Conservation (phyloP, 35 echinoderm and acorn worm species). For the Strongylocentrotus purpuratus region DNA sequence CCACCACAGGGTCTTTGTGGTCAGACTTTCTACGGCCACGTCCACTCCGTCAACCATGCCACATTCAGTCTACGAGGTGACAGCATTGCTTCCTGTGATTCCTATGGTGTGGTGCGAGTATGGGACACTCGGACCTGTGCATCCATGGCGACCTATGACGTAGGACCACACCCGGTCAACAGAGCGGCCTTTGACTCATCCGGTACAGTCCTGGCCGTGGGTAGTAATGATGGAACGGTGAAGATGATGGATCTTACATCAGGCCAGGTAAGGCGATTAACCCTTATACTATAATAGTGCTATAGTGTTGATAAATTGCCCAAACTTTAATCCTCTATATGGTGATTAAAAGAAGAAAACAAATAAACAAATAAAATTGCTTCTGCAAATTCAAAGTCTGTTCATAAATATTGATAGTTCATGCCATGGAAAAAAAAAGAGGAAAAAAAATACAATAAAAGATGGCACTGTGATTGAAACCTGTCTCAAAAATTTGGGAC, state of each 20-base stretch:
- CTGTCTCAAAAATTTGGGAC: no score
- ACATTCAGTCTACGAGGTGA: slow-evolving; percentile 88
- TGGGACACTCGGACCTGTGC: slow-evolving; percentile 92
- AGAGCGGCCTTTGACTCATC: slow-evolving; percentile 83
- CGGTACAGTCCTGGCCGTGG: slow-evolving; percentile 85
- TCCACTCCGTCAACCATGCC: slow-evolving; percentile 93
- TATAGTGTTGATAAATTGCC: no score
- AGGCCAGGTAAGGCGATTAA: slow-evolving; percentile 76
- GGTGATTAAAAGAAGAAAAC: no score
- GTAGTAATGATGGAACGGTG: slow-evolving; percentile 86
- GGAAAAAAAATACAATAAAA: no score
- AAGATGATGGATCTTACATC: slow-evolving; percentile 88
- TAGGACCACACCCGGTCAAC: slow-evolving; percentile 88
- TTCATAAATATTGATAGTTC: no score
- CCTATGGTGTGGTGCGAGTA: slow-evolving; percentile 82
- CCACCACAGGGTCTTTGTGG: slow-evolving; percentile 82
- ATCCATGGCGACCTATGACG: slow-evolving; percentile 73
- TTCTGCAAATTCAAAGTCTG: no score
- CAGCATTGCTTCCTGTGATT: slow-evolving; percentile 93
- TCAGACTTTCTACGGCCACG: slow-evolving; percentile 97
- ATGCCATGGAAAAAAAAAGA: no score
- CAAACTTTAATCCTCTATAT: no score
- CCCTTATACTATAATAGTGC: neutral
- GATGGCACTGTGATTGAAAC: no score
- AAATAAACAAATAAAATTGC: no score